Conservation (phyloP, 2,888 invertebrate species). For the Drosophila peninsularis region DNA sequence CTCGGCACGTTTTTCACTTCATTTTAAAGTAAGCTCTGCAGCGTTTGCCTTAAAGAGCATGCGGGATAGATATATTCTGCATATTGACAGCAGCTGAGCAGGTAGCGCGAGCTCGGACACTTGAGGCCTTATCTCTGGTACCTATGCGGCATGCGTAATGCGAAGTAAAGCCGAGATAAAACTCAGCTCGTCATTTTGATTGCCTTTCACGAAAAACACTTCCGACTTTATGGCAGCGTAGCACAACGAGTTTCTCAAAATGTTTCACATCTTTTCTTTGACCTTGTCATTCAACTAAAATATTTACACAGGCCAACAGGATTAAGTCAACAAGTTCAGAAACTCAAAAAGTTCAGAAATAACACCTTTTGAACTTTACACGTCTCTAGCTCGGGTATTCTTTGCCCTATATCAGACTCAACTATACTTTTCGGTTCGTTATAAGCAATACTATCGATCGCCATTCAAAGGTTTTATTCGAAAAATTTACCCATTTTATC, state of each 20-base stretch:
- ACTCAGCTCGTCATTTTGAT: constrained; percentile 5
- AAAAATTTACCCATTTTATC: too few species aligned
- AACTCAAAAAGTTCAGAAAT: too few species aligned
- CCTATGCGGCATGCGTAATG: constrained; percentile 27
- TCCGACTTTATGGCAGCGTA: constrained; percentile 6
- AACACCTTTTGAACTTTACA: not conserved
- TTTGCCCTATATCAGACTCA: not conserved
- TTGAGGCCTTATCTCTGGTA: constrained; percentile 19
- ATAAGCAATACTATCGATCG: not conserved
- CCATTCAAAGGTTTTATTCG: too few species aligned
- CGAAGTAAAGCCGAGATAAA: constrained; percentile 7
- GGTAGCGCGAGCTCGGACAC: constrained; percentile 15
- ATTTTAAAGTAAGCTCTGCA: not conserved
- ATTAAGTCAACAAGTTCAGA: too few species aligned
- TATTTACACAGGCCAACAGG: too few species aligned
- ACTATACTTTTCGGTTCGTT: not conserved
- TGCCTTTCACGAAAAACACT: constrained; percentile 4
- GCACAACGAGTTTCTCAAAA: not conserved
- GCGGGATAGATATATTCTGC: not conserved
- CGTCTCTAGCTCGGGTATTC: not conserved
- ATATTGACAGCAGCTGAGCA: constrained; percentile 14
- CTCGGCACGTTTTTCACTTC: constrained; percentile 3
- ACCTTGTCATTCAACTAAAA: not conserved
- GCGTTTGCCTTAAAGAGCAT: not conserved
- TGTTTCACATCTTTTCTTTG: not conserved